These are phyloP conservation scores for Muricea muricata DNA, from an alignment of 92 coral and sea anemone species.

Conservation along the genomic window DNA sequence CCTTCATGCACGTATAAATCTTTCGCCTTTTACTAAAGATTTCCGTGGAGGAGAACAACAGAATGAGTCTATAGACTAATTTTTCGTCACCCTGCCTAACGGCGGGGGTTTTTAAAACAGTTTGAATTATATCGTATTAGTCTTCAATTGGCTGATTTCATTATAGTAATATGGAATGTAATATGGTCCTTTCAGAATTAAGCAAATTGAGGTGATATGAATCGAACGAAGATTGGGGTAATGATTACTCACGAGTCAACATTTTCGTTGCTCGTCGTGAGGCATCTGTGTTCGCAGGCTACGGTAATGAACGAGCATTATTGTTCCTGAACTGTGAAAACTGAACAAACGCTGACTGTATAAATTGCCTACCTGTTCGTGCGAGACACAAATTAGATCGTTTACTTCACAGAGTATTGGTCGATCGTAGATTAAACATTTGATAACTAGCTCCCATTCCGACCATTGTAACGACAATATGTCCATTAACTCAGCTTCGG, in stretches of 20 bases:
- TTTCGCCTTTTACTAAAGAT: conserved; percentile 87
- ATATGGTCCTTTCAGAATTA: too few relatives aligned
- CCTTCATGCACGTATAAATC: conserved; percentile 54
- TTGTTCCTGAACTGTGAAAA: too few relatives aligned
- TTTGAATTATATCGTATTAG: too few relatives aligned
- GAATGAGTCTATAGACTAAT: conserved; percentile 20
- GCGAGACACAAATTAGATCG: conserved; percentile 74
- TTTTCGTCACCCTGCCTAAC: conserved; percentile 6
- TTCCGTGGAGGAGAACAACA: conserved; percentile 86
- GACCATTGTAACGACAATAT: conserved; percentile 81
- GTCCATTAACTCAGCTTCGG: conserved; percentile 80
- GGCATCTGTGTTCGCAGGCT: too few relatives aligned
- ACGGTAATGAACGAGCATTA: too few relatives aligned
- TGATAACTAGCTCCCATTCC: conserved; percentile 74
- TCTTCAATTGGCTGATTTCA: too few relatives aligned
- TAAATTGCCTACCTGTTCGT: conserved; percentile 93
- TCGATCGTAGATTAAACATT: conserved; percentile 54
- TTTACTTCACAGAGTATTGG: conserved; percentile 65
- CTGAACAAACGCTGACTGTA: too few relatives aligned
- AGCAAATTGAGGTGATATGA: too few relatives aligned
- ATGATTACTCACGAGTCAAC: too few relatives aligned
- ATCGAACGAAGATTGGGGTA: too few relatives aligned
- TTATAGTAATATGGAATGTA: too few relatives aligned
- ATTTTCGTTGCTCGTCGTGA: too few relatives aligned
- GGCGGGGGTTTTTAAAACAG: background rate